Evolutionary conservation across 2,797 vertebrate species (phyloP), one percentile per base, ranked within the genome.

Genomic region (Antrozous pallidus): DNA sequence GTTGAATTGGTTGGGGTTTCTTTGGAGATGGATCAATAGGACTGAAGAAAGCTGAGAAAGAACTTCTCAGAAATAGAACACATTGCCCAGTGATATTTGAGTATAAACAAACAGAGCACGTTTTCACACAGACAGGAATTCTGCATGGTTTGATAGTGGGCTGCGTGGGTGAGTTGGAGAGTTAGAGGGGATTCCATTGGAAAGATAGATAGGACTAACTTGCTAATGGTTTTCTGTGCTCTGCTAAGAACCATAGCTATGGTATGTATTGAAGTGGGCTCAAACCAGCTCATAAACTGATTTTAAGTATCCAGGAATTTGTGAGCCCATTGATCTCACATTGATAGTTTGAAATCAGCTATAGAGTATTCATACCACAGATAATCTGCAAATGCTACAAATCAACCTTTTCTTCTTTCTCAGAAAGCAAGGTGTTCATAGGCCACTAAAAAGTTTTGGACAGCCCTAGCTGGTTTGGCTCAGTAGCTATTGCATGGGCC

Each of bases 81-180:
- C 31, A 33, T 36, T 73, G 49, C 51, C 74, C 69, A 75, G 20
- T 81, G 69, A 90, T 51, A 81, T 61, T 61, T 61, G 49, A 81
- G 31, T 33, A 36, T 75, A 90, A 54, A 61, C 33, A 90, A 95
- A 47, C 26, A 75, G 86, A 67, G n/a, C 73, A 51, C 70, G 71
- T 90, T 90, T 10, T 61, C 70, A 77, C 40, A 89, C 58, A 86
- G 42, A 61, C 51, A 86, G 26, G 51, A 90, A 82, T 95, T 95
- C 14, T 75, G 22, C 2, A 40, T 80, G 31, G 78, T 42, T 42
- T 42, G 42, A 42, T 42, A 42, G 42, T 42, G 42, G 42, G 42
- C 42, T 75, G 22, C 2, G 40, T 80, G 31, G 78, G 63, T 63
- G 58, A 33, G 36, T 78, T 81, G 40, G 8, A 93, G 5, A 74